phyloP scores from a whole-genome alignment of 2,797 vertebrate genomes.

The Remorina albescens region DNA sequence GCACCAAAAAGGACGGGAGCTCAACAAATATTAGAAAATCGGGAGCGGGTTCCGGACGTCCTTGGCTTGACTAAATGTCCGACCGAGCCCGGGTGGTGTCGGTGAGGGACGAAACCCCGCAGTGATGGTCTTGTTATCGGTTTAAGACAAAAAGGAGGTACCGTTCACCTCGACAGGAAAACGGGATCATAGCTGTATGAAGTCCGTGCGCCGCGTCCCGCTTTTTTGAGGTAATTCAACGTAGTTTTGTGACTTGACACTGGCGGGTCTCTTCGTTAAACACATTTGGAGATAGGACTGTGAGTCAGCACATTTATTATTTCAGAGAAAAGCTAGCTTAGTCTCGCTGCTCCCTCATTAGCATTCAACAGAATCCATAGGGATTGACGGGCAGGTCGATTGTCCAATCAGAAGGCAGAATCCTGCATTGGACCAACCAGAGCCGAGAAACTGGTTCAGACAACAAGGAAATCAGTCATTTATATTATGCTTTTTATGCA shows the following conservation, averaged over 20 bases:
- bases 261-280: accelerated
- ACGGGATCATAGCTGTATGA: conserved; percentile 60
- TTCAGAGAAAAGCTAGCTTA: conserved; percentile 27
- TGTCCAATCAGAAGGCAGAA: conserved; percentile 63
- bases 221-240: conserved; percentile 70
- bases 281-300: not conserved
- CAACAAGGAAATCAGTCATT: conserved; percentile 21
- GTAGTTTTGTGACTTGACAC: not conserved
- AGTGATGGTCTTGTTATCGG: conserved; percentile 45
- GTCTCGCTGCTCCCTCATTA: conserved; percentile 37
- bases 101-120: conserved; percentile 25
- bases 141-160: conserved; percentile 57
- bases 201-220: conserved; percentile 53
- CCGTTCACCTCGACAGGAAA: conserved; percentile 63
- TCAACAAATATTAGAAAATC: not conserved
- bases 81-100: conserved; percentile 16
- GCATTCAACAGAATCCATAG: conserved; percentile 41
- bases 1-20: conserved; percentile 31
- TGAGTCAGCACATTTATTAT: conserved; percentile 31
- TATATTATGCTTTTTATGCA: not conserved
- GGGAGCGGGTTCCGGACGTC: conserved; percentile 6
- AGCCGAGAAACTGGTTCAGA: not conserved
- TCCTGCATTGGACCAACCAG: conserved; percentile 50
- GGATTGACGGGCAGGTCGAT: conserved; percentile 56
- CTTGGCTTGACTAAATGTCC: conserved; percentile 6